A percentile compares a stretch with the other conserved stretches of the same genome.
Evolutionary conservation across 1,140 invertebrate genomes (phyloP).

Genomic region (Trichonephila inaurata): DNA sequence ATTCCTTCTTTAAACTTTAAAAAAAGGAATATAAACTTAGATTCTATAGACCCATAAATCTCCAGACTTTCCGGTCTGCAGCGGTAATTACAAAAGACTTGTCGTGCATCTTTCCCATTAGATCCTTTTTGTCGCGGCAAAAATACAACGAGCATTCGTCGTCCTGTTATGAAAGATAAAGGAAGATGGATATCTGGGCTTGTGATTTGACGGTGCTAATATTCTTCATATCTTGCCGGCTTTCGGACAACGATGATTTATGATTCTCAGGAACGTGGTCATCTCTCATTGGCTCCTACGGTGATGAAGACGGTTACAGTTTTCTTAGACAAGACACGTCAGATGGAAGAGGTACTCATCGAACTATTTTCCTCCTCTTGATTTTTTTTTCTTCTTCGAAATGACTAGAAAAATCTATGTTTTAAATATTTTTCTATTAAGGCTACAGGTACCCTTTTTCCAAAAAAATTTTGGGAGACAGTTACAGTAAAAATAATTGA

Average conservation of each 20-base stretch:
- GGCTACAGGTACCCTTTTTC: no score
- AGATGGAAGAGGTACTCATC: neutral
- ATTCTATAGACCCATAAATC: neutral
- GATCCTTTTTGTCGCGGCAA: neutral
- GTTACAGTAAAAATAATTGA: no score
- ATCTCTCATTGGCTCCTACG: constrained; percentile 45
- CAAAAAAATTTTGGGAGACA: no score
- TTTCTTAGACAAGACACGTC: constrained; percentile 16
- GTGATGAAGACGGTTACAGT: neutral
- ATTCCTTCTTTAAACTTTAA: neutral
- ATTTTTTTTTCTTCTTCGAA: no score
- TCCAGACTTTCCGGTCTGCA: neutral
- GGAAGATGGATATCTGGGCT: constrained; percentile 57
- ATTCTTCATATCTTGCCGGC: constrained; percentile 38
- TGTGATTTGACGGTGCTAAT: constrained; percentile 59
- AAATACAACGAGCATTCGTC: neutral
- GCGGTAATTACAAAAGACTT: neutral
- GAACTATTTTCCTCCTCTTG: no score
- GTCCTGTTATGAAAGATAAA: constrained; percentile 52
- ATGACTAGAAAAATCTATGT: no score
- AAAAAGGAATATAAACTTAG: neutral
- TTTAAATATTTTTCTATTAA: no score
- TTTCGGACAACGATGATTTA: constrained; percentile 61
- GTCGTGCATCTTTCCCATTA: neutral
- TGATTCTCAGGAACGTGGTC: constrained; percentile 5